A percentile compares a stretch with the other conserved stretches of the same genome.
Evolutionary conservation across 2,888 invertebrate genomes (phyloP).

Genomic region (Hypselothyrea guttata): DNA sequence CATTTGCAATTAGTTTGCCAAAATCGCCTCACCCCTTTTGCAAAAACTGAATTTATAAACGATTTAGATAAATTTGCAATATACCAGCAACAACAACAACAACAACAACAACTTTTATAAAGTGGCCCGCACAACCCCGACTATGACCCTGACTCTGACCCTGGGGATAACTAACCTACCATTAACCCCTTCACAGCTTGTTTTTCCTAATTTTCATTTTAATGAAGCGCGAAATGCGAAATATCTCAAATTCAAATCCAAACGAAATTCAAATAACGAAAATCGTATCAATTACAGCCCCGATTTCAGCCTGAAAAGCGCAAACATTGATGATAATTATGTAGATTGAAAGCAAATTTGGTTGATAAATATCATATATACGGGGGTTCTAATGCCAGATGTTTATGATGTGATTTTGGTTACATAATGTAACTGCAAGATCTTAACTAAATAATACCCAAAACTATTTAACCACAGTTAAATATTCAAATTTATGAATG

Average conservation of each 20-base stretch:
- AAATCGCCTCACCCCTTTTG: slow-evolving; percentile 36
- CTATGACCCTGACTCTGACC: too few species aligned
- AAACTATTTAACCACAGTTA: too few species aligned
- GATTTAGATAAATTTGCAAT: slow-evolving; percentile 73
- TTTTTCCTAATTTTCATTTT: slow-evolving; percentile 71
- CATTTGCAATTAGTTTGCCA: slow-evolving; percentile 75
- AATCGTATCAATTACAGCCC: slow-evolving; percentile 65
- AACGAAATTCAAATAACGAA: slow-evolving; percentile 41
- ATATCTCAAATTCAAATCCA: slow-evolving; percentile 25
- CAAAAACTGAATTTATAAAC: slow-evolving; percentile 70
- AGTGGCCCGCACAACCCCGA: slow-evolving; percentile 43
- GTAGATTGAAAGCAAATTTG: not conserved
- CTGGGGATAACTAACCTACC: slow-evolving; percentile 36
- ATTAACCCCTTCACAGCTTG: slow-evolving; percentile 24
- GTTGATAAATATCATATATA: not conserved
- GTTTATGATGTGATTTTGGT: too few species aligned
- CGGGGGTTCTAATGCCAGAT: too few species aligned
- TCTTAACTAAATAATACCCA: too few species aligned
- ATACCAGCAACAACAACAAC: slow-evolving; percentile 26
- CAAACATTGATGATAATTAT: slow-evolving; percentile 33
- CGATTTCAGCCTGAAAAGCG: slow-evolving; percentile 17
- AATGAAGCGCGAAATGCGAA: slow-evolving; percentile 69
- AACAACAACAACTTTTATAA: slow-evolving; percentile 28
- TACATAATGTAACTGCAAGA: too few species aligned
- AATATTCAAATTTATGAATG: too few species aligned